Evolutionary conservation across 1,140 invertebrate species (phyloP), one percentile per base, ranked within the genome.

Genomic region (Megathymus violae): DNA sequence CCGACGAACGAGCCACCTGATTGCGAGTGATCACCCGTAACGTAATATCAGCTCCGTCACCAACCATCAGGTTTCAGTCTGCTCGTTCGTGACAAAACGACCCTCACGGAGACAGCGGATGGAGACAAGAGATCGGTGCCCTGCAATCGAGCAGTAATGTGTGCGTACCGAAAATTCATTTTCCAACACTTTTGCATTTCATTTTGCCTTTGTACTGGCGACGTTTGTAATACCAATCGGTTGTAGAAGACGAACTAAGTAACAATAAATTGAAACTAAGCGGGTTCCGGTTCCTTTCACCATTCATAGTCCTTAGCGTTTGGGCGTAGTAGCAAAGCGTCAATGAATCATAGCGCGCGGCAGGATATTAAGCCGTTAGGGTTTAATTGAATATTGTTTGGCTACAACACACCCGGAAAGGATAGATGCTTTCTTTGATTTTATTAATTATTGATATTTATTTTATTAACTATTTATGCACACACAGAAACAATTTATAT

Each of bases 301-400:
- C 48, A 41, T 54, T 54, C 51, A 25, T 41, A 54, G 51, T 16
- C 13, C 51, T 54, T 54, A 40, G 36, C 41, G 34, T 54, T 41
- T 54, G 51, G 51, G 38, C 51, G 19, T 38, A 38, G 41, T 22
- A 19, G 19, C n/a, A 17, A 25, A 31, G 38, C 36, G 15, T 27
- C 51, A 43, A 54, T 54, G 43, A 54, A 54, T 54, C 51, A 54
- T 54, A 54, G 51, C 16, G 13, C 38, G 51, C 38, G 51, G 34
- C 50, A 52, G 50, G 50, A 54, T 54, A 54, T 54, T 54, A 43
- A 54, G 51, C 38, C 19, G 51, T 27, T 27, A 19, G 38, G 51
- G 38, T 38, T 56, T 56, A 56, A 56, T 56, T 56, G 43, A 56
- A 56, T 56, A 38, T 56, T 56, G 51, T 56, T 56, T 43, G 38